phyloP scores from a whole-genome alignment of 2,888 invertebrate species.

The Morpho helenor region DNA sequence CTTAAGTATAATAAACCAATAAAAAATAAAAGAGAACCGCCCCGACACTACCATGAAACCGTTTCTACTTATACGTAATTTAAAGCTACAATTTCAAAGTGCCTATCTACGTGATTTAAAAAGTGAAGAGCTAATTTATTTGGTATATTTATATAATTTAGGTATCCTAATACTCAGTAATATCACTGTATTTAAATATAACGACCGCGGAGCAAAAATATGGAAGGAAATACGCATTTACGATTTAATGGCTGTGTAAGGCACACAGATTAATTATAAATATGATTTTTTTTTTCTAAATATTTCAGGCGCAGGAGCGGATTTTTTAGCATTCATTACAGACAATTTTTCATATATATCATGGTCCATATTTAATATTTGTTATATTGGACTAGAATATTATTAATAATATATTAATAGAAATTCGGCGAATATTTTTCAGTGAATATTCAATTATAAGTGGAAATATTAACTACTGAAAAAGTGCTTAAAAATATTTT shows the following conservation, averaged over 20 bases:
- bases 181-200: conserved; percentile 22
- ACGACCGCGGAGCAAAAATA: conserved; percentile 4
- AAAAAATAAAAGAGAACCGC: not conserved
- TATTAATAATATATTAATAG: no score
- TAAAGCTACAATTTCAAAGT: conserved; percentile 65
- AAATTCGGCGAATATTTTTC: no score
- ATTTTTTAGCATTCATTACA: no score
- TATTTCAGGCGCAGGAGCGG: no score
- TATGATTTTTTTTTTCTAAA: not conserved
- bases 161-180: conserved; percentile 14
- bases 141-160: conserved; percentile 1
- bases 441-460: no score
- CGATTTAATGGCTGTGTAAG: conserved; percentile 17
- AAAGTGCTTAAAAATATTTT: no score
- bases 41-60: not conserved
- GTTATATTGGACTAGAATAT: no score
- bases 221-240: not conserved
- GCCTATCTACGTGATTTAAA: conserved; percentile 50
- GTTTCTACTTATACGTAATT: conserved; percentile 26
- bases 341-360: no score
- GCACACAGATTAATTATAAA: conserved; percentile 20
- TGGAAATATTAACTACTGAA: no score
- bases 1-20: no score
- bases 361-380: no score
- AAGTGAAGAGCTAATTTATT: conserved; percentile 14